Conservation (phyloP, 2,888 invertebrate species). For the Allolobophora icterica region DNA sequence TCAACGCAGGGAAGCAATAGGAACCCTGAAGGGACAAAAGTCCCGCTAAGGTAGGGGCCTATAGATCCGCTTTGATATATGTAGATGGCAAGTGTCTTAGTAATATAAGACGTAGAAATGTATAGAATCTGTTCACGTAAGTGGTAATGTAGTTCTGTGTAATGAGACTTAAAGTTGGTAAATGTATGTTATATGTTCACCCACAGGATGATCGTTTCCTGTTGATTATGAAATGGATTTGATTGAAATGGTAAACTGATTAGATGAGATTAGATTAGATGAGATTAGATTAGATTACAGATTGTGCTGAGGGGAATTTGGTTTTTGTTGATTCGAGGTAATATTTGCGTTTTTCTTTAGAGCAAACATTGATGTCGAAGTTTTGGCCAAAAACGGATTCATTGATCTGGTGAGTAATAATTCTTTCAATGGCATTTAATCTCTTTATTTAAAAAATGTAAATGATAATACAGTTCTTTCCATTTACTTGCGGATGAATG, state of each 20-base stretch:
- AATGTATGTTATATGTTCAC: neutral
- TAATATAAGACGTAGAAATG: too few species aligned
- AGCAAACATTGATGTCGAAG: slow-evolving; percentile 76
- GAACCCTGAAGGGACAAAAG: too few species aligned
- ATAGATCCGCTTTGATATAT: too few species aligned
- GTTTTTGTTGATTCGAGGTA: neutral
- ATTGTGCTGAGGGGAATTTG: neutral
- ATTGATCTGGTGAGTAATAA: slow-evolving; percentile 75
- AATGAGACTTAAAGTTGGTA: neutral
- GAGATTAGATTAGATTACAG: too few species aligned
- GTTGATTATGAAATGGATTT: neutral
- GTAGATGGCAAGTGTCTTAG: too few species aligned
- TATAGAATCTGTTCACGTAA: too few species aligned
- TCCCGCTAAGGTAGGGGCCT: too few species aligned
- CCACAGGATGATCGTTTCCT: neutral
- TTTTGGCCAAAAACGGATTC: slow-evolving; percentile 75
- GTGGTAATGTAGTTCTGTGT: neutral
- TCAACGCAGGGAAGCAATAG: too few species aligned
- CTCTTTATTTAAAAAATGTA: neutral
- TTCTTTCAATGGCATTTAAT: slow-evolving; percentile 31
- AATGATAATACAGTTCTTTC: too few species aligned
- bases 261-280: too few species aligned
- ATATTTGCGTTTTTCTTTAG: slow-evolving; percentile 67
- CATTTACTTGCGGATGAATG: neutral
- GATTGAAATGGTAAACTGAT: neutral